A percentile compares a stretch with the other conserved stretches of the same genome.
phyloP scores from a whole-genome alignment of 2,888 invertebrate genomes.

The Nymphalis c-album region DNA sequence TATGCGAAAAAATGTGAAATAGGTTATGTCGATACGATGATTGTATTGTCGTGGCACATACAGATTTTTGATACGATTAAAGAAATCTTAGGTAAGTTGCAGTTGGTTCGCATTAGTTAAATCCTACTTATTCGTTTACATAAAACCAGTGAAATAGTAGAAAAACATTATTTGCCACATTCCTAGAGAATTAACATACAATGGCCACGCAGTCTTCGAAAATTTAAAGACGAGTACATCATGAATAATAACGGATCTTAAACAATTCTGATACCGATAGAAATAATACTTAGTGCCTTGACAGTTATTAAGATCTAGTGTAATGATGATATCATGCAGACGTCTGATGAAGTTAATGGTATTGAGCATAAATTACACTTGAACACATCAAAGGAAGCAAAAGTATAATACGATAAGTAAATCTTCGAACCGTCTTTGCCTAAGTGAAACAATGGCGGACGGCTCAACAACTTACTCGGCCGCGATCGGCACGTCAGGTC shows the following conservation, averaged over 20 bases:
- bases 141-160: neutral
- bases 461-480: constrained; percentile 27
- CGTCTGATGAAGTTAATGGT: constrained; percentile 45
- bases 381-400: constrained; percentile 77
- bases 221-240: neutral
- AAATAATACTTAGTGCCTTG: constrained; percentile 33
- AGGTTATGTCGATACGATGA: constrained; percentile 8
- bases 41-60: constrained; percentile 15
- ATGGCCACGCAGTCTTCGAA: constrained; percentile 41
- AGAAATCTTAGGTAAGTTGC: no score
- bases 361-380: constrained; percentile 73
- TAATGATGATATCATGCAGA: constrained; percentile 28
- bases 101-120: no score
- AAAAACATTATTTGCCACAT: constrained; percentile 8
- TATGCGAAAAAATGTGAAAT: neutral
- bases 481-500: constrained; percentile 17
- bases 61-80: neutral
- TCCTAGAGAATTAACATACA: constrained; percentile 21
- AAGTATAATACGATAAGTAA: constrained; percentile 47
- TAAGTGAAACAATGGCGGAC: constrained; percentile 18
- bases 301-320: constrained; percentile 12
- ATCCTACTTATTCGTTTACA: neutral
- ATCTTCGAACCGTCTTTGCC: constrained; percentile 44
- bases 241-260: neutral
- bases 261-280: constrained; percentile 4